phyloP scores from a whole-genome alignment of 2,797 vertebrate species.

The Fistularia commersonii region DNA sequence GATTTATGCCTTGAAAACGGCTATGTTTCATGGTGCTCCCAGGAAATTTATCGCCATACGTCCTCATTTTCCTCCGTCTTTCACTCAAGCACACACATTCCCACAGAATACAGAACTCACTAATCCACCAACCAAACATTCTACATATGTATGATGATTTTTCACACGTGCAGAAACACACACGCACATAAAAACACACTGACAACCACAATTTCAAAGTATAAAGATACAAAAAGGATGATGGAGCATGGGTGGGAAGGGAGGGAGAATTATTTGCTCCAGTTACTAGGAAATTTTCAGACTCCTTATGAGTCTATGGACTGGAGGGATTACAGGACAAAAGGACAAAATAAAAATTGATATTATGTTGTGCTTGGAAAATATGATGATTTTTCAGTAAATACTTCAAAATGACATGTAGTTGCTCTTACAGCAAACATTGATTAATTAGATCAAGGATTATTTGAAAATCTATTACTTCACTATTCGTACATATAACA shows the following conservation, averaged over 20 bases:
- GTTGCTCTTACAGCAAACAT: too few relatives aligned
- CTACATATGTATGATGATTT: too few relatives aligned
- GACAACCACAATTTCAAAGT: conserved; percentile 40
- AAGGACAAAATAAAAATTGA: conserved; percentile 19
- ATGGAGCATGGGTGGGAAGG: conserved; percentile 36
- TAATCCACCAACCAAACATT: too few relatives aligned
- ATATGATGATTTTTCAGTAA: too few relatives aligned
- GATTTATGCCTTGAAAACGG: conserved; percentile 68
- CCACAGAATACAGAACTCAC: too few relatives aligned
- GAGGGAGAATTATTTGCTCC: conserved; percentile 58
- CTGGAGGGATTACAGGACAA: conserved; percentile 44
- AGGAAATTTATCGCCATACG: conserved; percentile 70
- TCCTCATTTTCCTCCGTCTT: conserved; percentile 53
- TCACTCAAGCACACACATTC: conserved; percentile 14
- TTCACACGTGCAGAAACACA: conserved; percentile 9
- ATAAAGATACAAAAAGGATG: conserved; percentile 52
- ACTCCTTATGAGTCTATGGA: conserved; percentile 44
- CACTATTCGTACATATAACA: too few relatives aligned
- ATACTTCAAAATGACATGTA: too few relatives aligned
- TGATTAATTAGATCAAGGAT: too few relatives aligned
- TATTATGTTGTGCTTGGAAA: too few relatives aligned
- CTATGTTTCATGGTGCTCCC: conserved; percentile 64
- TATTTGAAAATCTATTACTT: too few relatives aligned
- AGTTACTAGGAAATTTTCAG: conserved; percentile 51
- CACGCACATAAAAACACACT: conserved; percentile 4